Percentiles rank a stretch among this genome's conserved stretches.
Evolutionary conservation across 2,888 invertebrate species (phyloP).

Genomic region (Megamerina dolium): DNA sequence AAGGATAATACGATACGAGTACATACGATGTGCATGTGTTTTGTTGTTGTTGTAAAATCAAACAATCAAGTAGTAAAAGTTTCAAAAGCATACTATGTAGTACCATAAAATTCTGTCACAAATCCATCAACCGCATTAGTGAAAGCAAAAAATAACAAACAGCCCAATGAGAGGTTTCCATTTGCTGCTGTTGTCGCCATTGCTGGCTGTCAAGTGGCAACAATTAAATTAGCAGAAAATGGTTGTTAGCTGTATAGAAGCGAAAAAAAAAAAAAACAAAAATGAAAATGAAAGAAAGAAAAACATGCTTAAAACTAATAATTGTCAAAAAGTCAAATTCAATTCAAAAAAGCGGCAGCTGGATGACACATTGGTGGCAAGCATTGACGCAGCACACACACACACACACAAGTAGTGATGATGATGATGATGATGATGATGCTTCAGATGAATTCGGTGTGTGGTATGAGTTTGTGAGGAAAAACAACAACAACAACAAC

Average conservation of each 20-base stretch:
- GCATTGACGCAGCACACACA: slow-evolving; percentile 5
- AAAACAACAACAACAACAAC: too few species aligned
- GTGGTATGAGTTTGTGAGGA: slow-evolving; percentile 14
- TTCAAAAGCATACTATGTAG: background rate
- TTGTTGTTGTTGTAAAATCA: too few species aligned
- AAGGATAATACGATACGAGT: too few species aligned
- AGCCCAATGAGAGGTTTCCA: too few species aligned
- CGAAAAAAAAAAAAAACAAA: slow-evolving; percentile 9
- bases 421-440: slow-evolving; percentile 17
- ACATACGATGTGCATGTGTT: too few species aligned
- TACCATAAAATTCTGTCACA: slow-evolving; percentile 6
- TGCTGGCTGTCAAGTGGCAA: slow-evolving; percentile 2
- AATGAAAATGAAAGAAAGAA: slow-evolving; percentile 1
- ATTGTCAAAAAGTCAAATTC: slow-evolving; percentile 43
- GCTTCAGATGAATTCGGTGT: slow-evolving; percentile 20
- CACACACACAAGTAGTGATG: too few species aligned
- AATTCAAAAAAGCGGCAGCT: slow-evolving; percentile 19
- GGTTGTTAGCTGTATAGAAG: too few species aligned
- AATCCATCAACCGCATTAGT: slow-evolving; percentile 4
- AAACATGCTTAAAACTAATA: slow-evolving; percentile 34
- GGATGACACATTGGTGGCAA: slow-evolving; percentile 1
- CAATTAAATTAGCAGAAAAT: slow-evolving; percentile 2
- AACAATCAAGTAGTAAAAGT: too few species aligned
- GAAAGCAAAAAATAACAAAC: background rate
- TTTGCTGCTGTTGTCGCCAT: too few species aligned